Evolutionary conservation across 2,888 invertebrate genomes (phyloP).

Genomic region (Pyrocoelia pectoralis): DNA sequence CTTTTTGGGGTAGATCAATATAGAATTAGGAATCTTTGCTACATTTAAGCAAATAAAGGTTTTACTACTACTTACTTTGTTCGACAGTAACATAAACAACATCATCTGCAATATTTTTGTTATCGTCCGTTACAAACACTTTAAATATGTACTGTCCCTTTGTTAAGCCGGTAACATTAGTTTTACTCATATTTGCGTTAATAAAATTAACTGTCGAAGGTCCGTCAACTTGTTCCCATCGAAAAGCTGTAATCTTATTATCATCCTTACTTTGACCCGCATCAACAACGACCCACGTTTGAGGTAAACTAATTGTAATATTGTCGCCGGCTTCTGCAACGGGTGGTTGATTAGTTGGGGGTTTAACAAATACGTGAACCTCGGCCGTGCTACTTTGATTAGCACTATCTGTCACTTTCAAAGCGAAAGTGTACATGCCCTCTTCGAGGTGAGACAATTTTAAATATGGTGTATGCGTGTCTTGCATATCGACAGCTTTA

Average conservation of each 20-base stretch:
- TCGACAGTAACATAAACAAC: slow-evolving; percentile 79
- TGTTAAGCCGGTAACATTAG: slow-evolving; percentile 82
- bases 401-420: slow-evolving; percentile 92
- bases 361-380: slow-evolving; percentile 88
- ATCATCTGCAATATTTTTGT: slow-evolving; percentile 80
- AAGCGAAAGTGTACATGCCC: slow-evolving; percentile 92
- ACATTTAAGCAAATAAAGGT: too few species aligned
- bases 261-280: slow-evolving; percentile 79
- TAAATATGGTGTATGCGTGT: slow-evolving; percentile 88
- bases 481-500: slow-evolving; percentile 95
- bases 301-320: slow-evolving; percentile 80
- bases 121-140: slow-evolving; percentile 84
- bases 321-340: slow-evolving; percentile 72
- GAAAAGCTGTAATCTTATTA: slow-evolving; percentile 80
- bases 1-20: too few species aligned
- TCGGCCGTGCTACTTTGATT: slow-evolving; percentile 84
- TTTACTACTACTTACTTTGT: slow-evolving; percentile 84
- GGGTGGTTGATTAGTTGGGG: slow-evolving; percentile 85
- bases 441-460: slow-evolving; percentile 88
- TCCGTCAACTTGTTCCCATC: slow-evolving; percentile 83
- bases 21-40: too few species aligned
- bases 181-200: slow-evolving; percentile 58
- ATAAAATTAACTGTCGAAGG: slow-evolving; percentile 68
- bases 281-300: slow-evolving; percentile 81
- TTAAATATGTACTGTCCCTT: slow-evolving; percentile 85